Conservation (phyloP, 1,140 invertebrate species). For the Camponotus pennsylvanicus region DNA sequence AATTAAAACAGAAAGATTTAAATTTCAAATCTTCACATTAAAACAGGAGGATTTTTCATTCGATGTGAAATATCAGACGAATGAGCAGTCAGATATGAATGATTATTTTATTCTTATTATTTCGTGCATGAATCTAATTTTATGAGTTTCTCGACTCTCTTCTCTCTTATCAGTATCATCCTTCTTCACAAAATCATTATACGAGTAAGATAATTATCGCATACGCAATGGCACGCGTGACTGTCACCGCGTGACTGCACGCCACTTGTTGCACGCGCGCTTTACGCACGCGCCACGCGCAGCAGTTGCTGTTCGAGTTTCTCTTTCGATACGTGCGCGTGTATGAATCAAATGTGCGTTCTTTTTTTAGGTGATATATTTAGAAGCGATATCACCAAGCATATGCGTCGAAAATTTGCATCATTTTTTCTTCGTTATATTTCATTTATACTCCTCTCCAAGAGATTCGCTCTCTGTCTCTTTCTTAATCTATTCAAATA, state of each 20-base stretch:
- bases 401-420: neutral
- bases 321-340: constrained; percentile 22
- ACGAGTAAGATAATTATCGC: constrained; percentile 44
- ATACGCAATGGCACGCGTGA: constrained; percentile 28
- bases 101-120: neutral
- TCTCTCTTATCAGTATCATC: neutral
- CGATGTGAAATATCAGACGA: neutral
- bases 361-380: constrained; percentile 52
- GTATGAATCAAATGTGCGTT: neutral
- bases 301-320: constrained; percentile 39
- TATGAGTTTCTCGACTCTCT: neutral
- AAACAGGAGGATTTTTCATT: no score
- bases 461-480: neutral
- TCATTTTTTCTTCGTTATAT: constrained; percentile 28
- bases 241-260: constrained; percentile 29
- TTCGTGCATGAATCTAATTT: constrained; percentile 7
- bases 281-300: constrained; percentile 49
- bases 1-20: no score
- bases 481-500: constrained; percentile 15
- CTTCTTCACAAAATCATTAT: constrained; percentile 15
- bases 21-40: no score
- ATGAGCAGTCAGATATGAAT: neutral
- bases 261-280: constrained; percentile 48
- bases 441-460: constrained; percentile 11
- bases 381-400: neutral